A percentile compares a stretch with the other conserved stretches of the same genome.
These are phyloP conservation scores for Amphiduros pacificus DNA, from an alignment of 2,888 invertebrate genomes.

Conservation along the genomic window DNA sequence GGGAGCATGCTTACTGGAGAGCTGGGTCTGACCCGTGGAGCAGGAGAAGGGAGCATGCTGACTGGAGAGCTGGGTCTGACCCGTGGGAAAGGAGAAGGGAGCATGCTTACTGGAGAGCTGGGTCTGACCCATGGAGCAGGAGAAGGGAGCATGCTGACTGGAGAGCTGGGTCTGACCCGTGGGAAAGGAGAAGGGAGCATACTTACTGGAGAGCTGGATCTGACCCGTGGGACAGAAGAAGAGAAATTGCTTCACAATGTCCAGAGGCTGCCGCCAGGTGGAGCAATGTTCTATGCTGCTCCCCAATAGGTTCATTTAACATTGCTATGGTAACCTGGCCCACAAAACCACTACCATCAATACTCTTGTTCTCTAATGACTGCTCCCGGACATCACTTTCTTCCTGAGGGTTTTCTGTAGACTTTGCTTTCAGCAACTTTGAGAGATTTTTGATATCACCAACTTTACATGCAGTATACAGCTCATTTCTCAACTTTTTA, in stretches of 20 bases:
- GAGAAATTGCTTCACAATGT: slow-evolving; percentile 67
- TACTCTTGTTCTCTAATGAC: neutral
- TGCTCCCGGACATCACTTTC: neutral
- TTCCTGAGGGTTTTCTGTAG: neutral
- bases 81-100: no score
- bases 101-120: no score
- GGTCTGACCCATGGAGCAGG: no score
- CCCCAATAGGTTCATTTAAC: slow-evolving; percentile 60
- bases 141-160: no score
- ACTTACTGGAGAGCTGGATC: slow-evolving; percentile 68
- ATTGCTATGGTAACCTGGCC: neutral
- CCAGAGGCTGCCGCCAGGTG: slow-evolving; percentile 73
- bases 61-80: no score
- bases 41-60: no score
- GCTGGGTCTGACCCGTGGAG: no score
- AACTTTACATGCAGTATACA: slow-evolving; percentile 55
- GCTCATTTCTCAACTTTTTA: slow-evolving; percentile 42
- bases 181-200: no score
- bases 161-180: no score
- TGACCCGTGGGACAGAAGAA: slow-evolving; percentile 70
- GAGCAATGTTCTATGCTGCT: slow-evolving; percentile 68
- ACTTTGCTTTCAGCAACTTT: neutral
- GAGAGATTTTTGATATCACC: slow-evolving; percentile 37
- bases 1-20: no score
- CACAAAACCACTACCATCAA: neutral